These are phyloP conservation scores for Microcebus griseorufus DNA, from an alignment of 2,113 vertebrate genomes.

Conservation along the genomic window DNA sequence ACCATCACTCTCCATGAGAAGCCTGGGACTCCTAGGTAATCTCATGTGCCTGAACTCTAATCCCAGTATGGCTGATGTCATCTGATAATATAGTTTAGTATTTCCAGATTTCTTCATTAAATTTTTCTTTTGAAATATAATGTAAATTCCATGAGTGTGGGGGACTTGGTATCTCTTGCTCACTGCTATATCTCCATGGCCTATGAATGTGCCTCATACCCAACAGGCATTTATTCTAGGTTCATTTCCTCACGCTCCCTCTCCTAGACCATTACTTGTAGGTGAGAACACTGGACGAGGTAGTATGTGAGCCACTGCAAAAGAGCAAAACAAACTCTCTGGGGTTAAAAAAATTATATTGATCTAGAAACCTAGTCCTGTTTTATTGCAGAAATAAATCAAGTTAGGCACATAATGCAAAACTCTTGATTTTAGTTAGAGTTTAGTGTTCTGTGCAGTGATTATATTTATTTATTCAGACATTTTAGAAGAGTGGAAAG, in stretches of 20 bases:
- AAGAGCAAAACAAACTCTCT: background rate
- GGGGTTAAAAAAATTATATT: background rate
- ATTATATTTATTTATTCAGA: background rate
- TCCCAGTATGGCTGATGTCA: background rate
- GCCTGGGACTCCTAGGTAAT: background rate
- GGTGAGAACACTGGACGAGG: background rate
- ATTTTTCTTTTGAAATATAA: background rate
- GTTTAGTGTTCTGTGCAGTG: background rate
- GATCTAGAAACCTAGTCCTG: background rate
- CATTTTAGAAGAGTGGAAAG: background rate
- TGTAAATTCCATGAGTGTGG: background rate
- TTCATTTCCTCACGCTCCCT: background rate
- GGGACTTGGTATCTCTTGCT: background rate
- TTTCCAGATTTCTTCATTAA: background rate
- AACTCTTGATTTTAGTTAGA: background rate
- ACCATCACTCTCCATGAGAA: background rate
- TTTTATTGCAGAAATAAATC: conserved; percentile 14
- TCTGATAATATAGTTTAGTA: background rate
- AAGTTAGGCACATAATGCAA: background rate
- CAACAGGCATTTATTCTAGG: background rate
- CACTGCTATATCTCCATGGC: background rate
- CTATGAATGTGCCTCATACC: background rate
- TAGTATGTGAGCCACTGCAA: fast-evolving
- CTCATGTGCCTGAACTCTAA: too few relatives aligned
- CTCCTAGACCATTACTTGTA: background rate